Evolutionary conservation across 2,797 vertebrate species (phyloP), one percentile per base, ranked within the genome.

Genomic region (Kryptopterus vitreolus): DNA sequence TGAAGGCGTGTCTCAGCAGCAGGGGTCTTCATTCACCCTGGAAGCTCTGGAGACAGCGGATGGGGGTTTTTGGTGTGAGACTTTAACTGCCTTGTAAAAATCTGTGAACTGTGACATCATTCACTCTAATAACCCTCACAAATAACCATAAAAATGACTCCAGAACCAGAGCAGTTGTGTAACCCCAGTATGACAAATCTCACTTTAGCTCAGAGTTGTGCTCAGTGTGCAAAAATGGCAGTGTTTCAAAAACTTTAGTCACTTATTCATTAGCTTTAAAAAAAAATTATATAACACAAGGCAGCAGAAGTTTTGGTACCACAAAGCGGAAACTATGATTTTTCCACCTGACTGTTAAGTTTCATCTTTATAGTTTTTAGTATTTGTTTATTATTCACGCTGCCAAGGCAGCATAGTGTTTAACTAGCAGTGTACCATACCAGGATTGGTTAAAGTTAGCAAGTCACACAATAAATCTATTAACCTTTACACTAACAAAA

Each of bases 71-170:
- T 26, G 16, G 35, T 26, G 58, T 57, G 55, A 80, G 77, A 85
- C 61, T 85, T 88, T 88, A 85, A 88, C 79, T 85, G 68, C 82
- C 84, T 82, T 85, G 78, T 87, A 86, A 88, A 86, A 82, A 62
- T 73, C 65, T 35, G 73, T 81, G 81, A 82, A 75, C 74, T 77
- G 82, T 70, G 81, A 85, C 83, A 87, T 80, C 85, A 86, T 85
- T 86, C 84, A 82, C 79, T 75, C 81, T 74, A 48, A 65, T 53
- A 66, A 52, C 63, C 65, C 66, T 26, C 74, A 76, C 83, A 83
- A 87, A 83, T 78, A 75, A 76, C 71, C 57, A 52, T 80, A 80
- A 81, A 84, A 86, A 82, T 72, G 70, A 73, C 74, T 50, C 69
- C 26, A 7, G 20, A 74, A 83, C 50, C 71, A 70, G 29, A 83